Conservation (phyloP, 2,797 vertebrate genomes). For the Dallia pectoralis region DNA sequence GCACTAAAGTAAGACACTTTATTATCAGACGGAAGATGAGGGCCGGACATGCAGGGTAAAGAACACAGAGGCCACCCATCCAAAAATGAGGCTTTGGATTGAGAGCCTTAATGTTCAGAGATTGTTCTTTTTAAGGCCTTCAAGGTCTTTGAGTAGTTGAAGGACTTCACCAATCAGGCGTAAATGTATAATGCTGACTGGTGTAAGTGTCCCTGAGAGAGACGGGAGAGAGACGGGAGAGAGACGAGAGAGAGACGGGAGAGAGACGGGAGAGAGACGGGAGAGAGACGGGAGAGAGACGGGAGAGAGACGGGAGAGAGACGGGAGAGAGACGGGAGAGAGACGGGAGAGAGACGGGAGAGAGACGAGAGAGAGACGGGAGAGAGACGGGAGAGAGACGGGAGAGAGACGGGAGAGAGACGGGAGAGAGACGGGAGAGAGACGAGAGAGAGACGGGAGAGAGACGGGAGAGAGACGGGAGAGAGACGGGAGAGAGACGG, state of each 20-base stretch:
- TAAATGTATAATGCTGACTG: constrained; percentile 36
- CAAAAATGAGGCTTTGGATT: no score
- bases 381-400: constrained; percentile 11
- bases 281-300: constrained; percentile 11
- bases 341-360: constrained; percentile 9
- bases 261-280: constrained; percentile 10
- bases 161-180: constrained; percentile 51
- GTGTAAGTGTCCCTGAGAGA: constrained; percentile 12
- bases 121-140: neutral
- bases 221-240: constrained; percentile 5
- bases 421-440: constrained; percentile 10
- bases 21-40: no score
- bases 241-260: constrained; percentile 11
- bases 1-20: no score
- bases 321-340: constrained; percentile 9
- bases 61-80: no score
- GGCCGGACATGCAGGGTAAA: no score
- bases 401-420: constrained; percentile 12
- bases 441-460: constrained; percentile 8
- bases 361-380: constrained; percentile 10
- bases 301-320: constrained; percentile 12
- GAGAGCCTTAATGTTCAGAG: neutral
- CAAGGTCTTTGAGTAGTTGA: constrained; percentile 58
- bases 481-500: constrained; percentile 10
- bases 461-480: constrained; percentile 10